Evolutionary conservation across 1,140 invertebrate genomes (phyloP).

Genomic region (Watersipora subatra): DNA sequence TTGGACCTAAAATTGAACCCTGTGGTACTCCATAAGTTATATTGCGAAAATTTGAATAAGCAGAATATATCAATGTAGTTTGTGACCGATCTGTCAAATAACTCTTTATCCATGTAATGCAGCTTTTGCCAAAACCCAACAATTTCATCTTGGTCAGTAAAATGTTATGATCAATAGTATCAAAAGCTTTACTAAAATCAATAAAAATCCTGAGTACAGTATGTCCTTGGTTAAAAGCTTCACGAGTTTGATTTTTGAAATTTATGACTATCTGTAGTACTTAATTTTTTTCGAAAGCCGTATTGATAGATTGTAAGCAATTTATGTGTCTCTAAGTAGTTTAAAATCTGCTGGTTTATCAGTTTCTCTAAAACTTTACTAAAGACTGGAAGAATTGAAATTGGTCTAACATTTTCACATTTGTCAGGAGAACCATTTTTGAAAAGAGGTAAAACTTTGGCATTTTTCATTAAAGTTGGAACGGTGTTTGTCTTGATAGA

Average conservation of each 20-base stretch:
- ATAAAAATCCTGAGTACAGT: background rate
- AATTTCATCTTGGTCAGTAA: constrained; percentile 9
- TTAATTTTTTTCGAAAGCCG: background rate
- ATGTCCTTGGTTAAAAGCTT: background rate
- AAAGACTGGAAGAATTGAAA: background rate
- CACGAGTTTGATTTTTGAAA: background rate
- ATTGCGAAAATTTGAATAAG: background rate
- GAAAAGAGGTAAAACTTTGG: background rate
- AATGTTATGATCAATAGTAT: constrained; percentile 7
- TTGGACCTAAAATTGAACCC: constrained; percentile 13
- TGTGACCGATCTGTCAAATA: constrained; percentile 6
- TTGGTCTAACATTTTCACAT: background rate
- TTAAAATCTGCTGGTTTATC: background rate
- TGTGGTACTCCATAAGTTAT: constrained; percentile 12
- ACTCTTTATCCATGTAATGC: constrained; percentile 5
- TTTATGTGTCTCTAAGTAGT: background rate
- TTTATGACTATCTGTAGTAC: background rate
- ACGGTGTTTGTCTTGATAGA: background rate
- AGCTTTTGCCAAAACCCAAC: background rate
- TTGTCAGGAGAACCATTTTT: background rate
- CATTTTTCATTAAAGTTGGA: background rate
- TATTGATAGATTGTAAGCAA: background rate
- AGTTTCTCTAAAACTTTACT: background rate
- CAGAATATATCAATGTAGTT: background rate
- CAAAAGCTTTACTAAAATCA: constrained; percentile 9